A percentile compares a stretch with the other conserved stretches of the same genome.
These are phyloP conservation scores for Plecturocebus donacophilus DNA, from an alignment of 2,113 vertebrate species.

Conservation along the genomic window DNA sequence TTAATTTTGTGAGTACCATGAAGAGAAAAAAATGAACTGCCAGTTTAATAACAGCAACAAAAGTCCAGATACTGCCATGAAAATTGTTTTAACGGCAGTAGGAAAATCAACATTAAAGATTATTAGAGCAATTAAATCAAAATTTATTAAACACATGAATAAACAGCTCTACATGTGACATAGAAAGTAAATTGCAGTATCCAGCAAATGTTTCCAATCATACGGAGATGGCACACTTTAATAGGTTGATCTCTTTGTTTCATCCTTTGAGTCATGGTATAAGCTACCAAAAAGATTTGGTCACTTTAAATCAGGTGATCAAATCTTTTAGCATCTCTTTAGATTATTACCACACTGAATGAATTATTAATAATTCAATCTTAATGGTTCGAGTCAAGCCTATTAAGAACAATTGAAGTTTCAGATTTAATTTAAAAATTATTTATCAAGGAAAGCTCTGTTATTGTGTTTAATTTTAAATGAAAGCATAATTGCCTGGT, in stretches of 20 bases:
- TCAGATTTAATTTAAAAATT: slow-evolving; percentile 57
- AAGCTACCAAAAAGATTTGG: slow-evolving; percentile 26
- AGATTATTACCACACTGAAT: not conserved
- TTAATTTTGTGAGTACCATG: not conserved
- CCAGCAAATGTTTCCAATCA: not conserved
- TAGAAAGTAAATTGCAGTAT: not conserved
- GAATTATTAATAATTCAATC: slow-evolving; percentile 62
- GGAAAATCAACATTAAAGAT: slow-evolving; percentile 53
- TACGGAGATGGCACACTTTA: slow-evolving; percentile 29
- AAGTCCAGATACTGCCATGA: slow-evolving; percentile 57
- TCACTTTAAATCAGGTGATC: not conserved
- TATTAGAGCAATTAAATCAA: slow-evolving; percentile 23
- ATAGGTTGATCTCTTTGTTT: slow-evolving; percentile 2
- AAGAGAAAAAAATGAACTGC: not conserved
- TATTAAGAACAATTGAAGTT: slow-evolving; percentile 54
- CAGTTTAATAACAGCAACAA: slow-evolving; percentile 24
- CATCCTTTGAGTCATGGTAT: not conserved
- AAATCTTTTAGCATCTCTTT: slow-evolving; percentile 24
- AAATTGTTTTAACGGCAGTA: slow-evolving; percentile 24
- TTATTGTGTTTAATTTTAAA: slow-evolving; percentile 57
- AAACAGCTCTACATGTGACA: slow-evolving; percentile 14
- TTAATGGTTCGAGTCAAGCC: slow-evolving; percentile 39
- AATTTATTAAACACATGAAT: not conserved
- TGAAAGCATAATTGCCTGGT: slow-evolving; percentile 35
- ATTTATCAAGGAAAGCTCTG: not conserved